These are phyloP conservation scores for Chelmon rostratus DNA, from an alignment of 2,797 vertebrate genomes.

Conservation along the genomic window DNA sequence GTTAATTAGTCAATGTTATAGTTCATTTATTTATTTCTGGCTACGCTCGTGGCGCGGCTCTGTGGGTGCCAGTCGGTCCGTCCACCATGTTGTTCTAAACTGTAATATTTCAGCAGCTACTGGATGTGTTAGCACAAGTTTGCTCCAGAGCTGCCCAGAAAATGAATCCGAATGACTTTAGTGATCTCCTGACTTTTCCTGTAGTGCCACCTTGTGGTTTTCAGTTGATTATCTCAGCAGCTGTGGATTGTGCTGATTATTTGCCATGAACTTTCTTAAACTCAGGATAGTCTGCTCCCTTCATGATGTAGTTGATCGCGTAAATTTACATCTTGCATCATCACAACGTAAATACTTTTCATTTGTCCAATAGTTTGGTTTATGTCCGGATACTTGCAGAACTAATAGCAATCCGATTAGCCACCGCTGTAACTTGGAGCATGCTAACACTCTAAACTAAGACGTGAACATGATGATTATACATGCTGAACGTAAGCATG, in stretches of 20 bases:
- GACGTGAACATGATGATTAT: not conserved
- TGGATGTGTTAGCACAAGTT: not conserved
- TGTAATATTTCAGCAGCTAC: not conserved
- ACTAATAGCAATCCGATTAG: not conserved
- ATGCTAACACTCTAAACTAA: not conserved
- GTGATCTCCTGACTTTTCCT: not conserved
- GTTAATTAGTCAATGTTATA: slow-evolving; percentile 1
- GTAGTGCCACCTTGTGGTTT: slow-evolving; percentile 5
- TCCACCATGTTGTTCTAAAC: not conserved
- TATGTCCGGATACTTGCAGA: not conserved
- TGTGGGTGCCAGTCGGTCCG: not conserved
- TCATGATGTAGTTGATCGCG: slow-evolving; percentile 5
- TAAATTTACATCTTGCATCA: slow-evolving; percentile 1
- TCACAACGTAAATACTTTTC: not conserved
- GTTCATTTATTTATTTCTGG: slow-evolving; percentile 1
- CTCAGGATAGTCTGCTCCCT: not conserved
- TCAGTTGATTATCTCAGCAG: not conserved
- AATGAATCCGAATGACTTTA: slow-evolving; percentile 20
- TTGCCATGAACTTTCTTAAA: slow-evolving; percentile 11
- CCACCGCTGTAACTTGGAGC: not conserved
- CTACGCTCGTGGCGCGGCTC: not conserved
- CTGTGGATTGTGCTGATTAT: not conserved
- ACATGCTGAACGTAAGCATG: not conserved
- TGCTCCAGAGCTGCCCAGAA: too few relatives aligned
- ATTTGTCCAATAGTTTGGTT: slow-evolving; percentile 26